Evolutionary conservation across 2,797 vertebrate species (phyloP), one percentile per base, ranked within the genome.

Genomic region (Sebastes variabilis): DNA sequence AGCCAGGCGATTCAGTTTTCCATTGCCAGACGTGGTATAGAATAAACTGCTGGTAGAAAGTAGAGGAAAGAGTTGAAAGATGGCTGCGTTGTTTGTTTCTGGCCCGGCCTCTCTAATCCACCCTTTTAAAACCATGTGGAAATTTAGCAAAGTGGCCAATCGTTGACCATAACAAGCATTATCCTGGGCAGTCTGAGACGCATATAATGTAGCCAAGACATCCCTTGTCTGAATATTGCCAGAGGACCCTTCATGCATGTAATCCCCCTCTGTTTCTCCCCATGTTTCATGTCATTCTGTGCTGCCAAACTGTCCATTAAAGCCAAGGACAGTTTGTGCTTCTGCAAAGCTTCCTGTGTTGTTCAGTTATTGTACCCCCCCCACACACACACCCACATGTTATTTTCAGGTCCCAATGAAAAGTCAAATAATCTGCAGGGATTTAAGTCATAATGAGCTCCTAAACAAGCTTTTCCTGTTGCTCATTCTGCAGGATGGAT

Each of bases 401-500:
- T 59, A 52, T 68, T 49, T 71, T 66, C 49, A 58, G 49, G 64
- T 68, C 73, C 59, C 24, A 22, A 55, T 79, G 72, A 85, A 89
- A 89, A 79, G 55, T 77, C 30, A 65, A 78, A 78, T 88, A 87
- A 90, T 88, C 86, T 89, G n/a, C 46, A n/a, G 68, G 70, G 87
- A 85, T 85, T 83, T 81, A 36, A 83, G 38, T 77, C 42, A 68
- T 74, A 70, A 77, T 83, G 79, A 70, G 29, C 54, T 20, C 6
- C n/a, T 82, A 81, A 83, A 86, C 70, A 81, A 60, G 84, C 82
- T 78, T 90, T 86, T 84, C 68, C 70, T 68, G 75, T 79, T 83
- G 83, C 60, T 71, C 61, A 68, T 84, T 77, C 68, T 79, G 36
- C 77, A 60, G 75, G 68, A 62, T 59, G 66, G 88, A 90, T 94